Base-by-base conservation (phyloP, 2,113 vertebrate species). In the Grallaria varia region DNA sequence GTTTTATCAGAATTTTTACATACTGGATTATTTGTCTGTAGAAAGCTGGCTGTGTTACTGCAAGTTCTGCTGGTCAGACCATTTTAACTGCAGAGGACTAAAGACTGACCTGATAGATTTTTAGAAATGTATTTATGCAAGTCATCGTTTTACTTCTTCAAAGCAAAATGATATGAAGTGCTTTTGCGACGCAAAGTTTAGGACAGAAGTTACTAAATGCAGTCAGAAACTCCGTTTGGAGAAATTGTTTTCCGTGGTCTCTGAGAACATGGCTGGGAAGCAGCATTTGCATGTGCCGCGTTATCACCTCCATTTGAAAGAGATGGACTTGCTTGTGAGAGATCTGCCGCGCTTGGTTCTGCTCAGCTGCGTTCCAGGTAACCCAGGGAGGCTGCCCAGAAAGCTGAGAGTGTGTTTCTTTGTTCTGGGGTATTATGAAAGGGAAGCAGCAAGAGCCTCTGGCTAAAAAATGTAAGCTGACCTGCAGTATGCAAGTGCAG, bases 391-490 rank as follows among this genome's bases (percentile, higher is more conserved):
- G 69, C 93, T 97, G 96, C 95, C 91, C 95, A 94, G 82, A 91
- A 95, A 97, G 89, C 82, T 66, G 88, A 95, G 91, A 66, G 84
- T n/a, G 35, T 63, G 55, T 75, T 78, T 63, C 97, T 98, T 98
- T 98, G 96, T 98, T 97, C 79, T 83, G 69, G 80, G 83, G 53
- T 80, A 94, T 94, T 97, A 93, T 56, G 89, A 97, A 96, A 97
- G 93, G 87, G 90, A 96, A 90, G 96, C 84, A 73, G 93, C 74
- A 86, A 95, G 92, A 83, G 87, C 96, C 96, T 97, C 95, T 66
- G 90, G 97, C 97, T 98, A 97, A 92, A 95, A 97, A 97, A 88
- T 88, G 87, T 85, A 50, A 96, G 96, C 62, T 97, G 97, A 97
- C 96, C 96, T 95, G 95, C 37, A 52, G 95, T 90, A 96, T 67